A percentile compares a stretch with the other conserved stretches of the same genome.
Evolutionary conservation across 1,140 invertebrate species (phyloP).

Genomic region (Hyles euphorbiae): DNA sequence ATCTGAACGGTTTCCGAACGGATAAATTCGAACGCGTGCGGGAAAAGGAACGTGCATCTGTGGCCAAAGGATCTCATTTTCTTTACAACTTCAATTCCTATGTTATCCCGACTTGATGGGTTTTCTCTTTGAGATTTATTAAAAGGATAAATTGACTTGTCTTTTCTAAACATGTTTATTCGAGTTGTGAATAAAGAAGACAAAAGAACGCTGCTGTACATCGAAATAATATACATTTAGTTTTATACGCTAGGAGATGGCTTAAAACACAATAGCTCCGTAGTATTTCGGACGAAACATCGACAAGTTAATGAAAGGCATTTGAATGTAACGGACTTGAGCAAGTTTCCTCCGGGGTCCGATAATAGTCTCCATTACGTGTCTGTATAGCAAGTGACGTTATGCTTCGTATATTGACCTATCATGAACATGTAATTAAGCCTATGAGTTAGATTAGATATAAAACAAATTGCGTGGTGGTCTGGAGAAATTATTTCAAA

Average conservation of each 20-base stretch:
- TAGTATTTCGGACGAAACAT: slow-evolving; percentile 53
- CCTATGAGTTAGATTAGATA: no score
- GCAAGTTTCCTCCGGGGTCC: slow-evolving; percentile 54
- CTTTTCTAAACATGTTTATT: slow-evolving; percentile 5
- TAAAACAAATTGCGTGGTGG: no score
- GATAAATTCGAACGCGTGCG: slow-evolving; percentile 26
- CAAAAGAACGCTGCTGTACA: background rate
- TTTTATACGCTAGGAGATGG: slow-evolving; percentile 17
- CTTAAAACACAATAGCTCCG: slow-evolving; percentile 42
- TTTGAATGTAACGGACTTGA: slow-evolving; percentile 69
- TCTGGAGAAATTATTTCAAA: no score
- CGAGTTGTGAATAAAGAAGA: background rate
- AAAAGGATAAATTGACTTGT: slow-evolving; percentile 16
- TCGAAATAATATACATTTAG: background rate
- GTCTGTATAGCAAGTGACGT: slow-evolving; percentile 27
- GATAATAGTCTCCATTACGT: slow-evolving; percentile 49
- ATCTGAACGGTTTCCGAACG: slow-evolving; percentile 29
- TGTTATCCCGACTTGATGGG: slow-evolving; percentile 16
- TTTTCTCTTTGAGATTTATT: slow-evolving; percentile 19
- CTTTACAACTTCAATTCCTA: slow-evolving; percentile 24
- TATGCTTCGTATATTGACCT: background rate
- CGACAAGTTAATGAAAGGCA: slow-evolving; percentile 66
- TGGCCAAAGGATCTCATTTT: slow-evolving; percentile 28
- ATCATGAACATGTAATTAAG: background rate
- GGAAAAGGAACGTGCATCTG: slow-evolving; percentile 25